These are phyloP conservation scores for Mionectes macconnelli DNA, from an alignment of 2,113 vertebrate species.

Conservation along the genomic window DNA sequence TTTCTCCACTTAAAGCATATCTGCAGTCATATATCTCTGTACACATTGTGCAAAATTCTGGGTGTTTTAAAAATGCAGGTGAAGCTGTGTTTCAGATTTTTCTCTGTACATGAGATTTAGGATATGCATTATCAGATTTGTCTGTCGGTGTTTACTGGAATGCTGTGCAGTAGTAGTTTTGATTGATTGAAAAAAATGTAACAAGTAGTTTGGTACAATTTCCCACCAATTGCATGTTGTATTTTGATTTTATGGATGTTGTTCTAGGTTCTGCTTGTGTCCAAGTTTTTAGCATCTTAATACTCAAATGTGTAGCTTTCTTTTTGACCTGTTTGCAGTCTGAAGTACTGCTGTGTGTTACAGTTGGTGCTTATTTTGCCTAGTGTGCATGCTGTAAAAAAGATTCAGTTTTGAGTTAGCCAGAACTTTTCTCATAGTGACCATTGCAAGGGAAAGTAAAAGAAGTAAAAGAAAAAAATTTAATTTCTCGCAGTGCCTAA, in stretches of 20 bases:
- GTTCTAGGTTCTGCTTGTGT: neutral
- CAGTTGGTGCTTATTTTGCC: neutral
- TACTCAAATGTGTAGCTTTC: neutral
- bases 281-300: neutral
- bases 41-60: neutral
- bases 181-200: neutral
- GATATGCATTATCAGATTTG: neutral
- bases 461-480: neutral
- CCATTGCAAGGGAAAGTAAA: neutral
- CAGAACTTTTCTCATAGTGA: neutral
- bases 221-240: neutral
- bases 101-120: neutral
- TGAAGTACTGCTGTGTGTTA: neutral
- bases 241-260: neutral
- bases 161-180: neutral
- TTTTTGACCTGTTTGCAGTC: neutral
- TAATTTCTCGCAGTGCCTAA: neutral
- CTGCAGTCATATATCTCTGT: neutral
- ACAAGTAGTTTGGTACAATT: neutral
- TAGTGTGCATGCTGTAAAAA: neutral
- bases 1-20: neutral
- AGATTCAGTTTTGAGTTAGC: neutral
- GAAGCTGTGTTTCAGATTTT: neutral
- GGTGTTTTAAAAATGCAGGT: neutral
- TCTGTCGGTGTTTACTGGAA: neutral